Conservation (phyloP, 1,140 invertebrate genomes). For the Philotrypesis tridentata region DNA sequence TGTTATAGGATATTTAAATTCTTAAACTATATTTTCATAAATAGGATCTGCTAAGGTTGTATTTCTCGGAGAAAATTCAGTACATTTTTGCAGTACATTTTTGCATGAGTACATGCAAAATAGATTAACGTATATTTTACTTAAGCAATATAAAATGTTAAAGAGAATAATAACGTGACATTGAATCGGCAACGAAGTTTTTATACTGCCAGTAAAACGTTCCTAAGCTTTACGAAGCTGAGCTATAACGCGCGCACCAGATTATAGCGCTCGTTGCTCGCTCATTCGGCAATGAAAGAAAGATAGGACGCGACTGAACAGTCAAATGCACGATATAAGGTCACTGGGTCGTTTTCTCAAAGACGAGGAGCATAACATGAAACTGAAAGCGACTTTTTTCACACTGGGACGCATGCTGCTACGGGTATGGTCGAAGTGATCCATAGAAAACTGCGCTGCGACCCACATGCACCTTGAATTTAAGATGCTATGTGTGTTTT, state of each 20-base stretch:
- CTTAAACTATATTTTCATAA: no score
- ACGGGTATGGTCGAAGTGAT: background rate
- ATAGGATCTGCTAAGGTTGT: no score
- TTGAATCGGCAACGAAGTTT: no score
- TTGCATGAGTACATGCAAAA: no score
- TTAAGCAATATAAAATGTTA: no score
- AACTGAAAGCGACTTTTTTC: background rate
- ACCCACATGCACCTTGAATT: background rate
- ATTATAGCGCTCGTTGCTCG: background rate
- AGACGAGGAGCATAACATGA: background rate
- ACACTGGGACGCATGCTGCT: background rate
- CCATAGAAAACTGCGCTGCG: background rate
- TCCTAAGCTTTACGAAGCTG: background rate
- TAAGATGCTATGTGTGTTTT: background rate
- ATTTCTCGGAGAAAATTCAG: no score
- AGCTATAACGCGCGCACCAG: background rate
- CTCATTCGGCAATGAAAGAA: background rate
- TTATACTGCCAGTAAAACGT: background rate
- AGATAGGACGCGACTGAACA: background rate
- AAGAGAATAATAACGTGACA: no score
- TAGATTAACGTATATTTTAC: no score
- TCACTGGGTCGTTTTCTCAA: constrained; percentile 28
- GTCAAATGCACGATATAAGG: constrained; percentile 20
- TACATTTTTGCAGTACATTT: no score
- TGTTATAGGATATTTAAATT: no score